Evolutionary conservation across 2,888 invertebrate genomes (phyloP), one percentile per base, ranked within the genome.

Genomic region (Smittia sp.): DNA sequence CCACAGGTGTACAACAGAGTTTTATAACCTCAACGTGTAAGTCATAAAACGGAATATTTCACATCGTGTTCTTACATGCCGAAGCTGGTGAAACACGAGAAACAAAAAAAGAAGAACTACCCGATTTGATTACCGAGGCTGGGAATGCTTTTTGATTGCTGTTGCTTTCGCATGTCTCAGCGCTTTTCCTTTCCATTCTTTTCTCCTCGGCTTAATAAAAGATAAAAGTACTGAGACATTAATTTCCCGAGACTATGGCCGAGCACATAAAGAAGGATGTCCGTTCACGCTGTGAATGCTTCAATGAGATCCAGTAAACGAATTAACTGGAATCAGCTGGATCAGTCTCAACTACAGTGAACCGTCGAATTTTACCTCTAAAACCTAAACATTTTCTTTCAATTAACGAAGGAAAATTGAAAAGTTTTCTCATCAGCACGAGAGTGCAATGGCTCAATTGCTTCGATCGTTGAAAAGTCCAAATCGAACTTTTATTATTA

Each of bases 181-280:
- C 27, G 63, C 25, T 63, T 27, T 22, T 54, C 18, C 6, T 54
- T 18, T 62, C 3, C n/a, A n/a, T n/a, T 58, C n/a, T 24, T 25
- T 39, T 62, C 72, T 72, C 72, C n/a, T 54, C 62, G 72, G 72
- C 58, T 72, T 72, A 72, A 72, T 72, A 72, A 72, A 72, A 72
- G 58, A 58, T 39, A 38, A 32, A 58, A 63, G 4, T n/a, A 72
- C 54, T 54, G 52, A 72, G 72, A 72, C 72, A 58, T 72, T 72
- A 72, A 72, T 72, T 72, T 54, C 20, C 13, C 27, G 72, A 38
- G 3, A 3, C 9, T 9, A 9, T 32, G 3, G 32, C 32, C 9
- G 32, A 32, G 32, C 3, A 32, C 32, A 32, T n/a, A n/a, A n/a
- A n/a, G n/a, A 32, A 32, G 4, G 32, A 32, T 32, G 32, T 32